Conservation (phyloP, 2,888 invertebrate species). For the Clitarchus hookeri region DNA sequence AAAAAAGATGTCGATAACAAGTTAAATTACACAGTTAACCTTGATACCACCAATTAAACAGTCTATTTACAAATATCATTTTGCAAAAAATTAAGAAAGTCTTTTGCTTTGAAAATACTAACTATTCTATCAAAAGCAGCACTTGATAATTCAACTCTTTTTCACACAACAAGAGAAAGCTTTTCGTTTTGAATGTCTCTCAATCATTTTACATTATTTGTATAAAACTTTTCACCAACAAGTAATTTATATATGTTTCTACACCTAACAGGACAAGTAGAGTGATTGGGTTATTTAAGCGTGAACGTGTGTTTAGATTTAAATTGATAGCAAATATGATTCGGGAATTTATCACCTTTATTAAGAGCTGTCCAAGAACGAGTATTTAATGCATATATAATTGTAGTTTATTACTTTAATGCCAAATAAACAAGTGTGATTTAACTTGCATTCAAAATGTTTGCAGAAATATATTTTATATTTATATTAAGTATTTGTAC, state of each 20-base stretch:
- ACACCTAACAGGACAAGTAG: conserved; percentile 19
- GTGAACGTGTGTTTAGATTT: conserved; percentile 16
- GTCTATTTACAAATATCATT: background rate
- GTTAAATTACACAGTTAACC: background rate
- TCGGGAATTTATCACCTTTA: background rate
- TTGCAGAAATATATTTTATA: background rate
- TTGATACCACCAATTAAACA: background rate
- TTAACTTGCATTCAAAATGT: background rate
- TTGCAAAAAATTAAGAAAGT: background rate
- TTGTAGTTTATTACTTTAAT: background rate
- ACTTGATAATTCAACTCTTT: conserved; percentile 26
- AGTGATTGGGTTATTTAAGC: conserved; percentile 20
- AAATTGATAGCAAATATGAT: conserved; percentile 18
- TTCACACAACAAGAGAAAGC: background rate
- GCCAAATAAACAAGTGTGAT: background rate
- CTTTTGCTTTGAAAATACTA: conserved; percentile 24
- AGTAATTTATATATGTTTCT: conserved; percentile 11
- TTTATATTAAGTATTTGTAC: background rate
- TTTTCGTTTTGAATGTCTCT: conserved; percentile 4
- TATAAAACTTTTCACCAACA: conserved; percentile 16
- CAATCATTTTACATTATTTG: conserved; percentile 5
- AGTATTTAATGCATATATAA: background rate
- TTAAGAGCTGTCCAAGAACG: conserved; percentile 19
- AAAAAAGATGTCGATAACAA: background rate
- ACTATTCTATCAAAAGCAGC: conserved; percentile 26